Evolutionary conservation across 2,888 invertebrate species (phyloP).

Genomic region (Watsonalla cultraria): DNA sequence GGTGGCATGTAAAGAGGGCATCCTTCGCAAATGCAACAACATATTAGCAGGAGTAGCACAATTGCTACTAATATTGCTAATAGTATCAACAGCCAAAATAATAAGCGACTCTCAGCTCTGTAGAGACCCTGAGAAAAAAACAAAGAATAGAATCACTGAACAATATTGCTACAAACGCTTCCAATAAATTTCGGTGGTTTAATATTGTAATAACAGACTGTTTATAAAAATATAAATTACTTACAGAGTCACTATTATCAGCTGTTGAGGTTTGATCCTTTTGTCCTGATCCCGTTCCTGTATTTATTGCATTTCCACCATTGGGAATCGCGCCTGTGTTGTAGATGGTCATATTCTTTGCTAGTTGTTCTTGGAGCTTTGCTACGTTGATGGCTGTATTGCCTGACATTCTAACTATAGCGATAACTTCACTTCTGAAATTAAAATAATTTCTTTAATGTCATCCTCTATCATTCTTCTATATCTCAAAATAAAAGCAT

Average conservation of each 20-base stretch:
- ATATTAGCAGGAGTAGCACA: conserved; percentile 83
- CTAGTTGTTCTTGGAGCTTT: conserved; percentile 82
- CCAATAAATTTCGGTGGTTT: no score
- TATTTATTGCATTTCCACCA: conserved; percentile 27
- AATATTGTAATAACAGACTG: no score
- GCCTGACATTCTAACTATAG: conserved; percentile 83
- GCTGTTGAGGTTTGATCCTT: conserved; percentile 39
- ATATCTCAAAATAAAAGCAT: background rate
- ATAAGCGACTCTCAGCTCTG: conserved; percentile 83
- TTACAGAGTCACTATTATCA: conserved; percentile 55
- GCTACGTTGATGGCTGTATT: conserved; percentile 84
- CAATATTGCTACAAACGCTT: background rate
- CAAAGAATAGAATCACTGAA: conserved; percentile 6
- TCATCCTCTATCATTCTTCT: background rate
- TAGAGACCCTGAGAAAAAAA: conserved; percentile 81
- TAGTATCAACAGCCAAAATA: conserved; percentile 89
- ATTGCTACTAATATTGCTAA: conserved; percentile 86
- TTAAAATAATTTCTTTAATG: conserved; percentile 4
- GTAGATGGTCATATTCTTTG: conserved; percentile 67
- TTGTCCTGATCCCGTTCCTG: conserved; percentile 22
- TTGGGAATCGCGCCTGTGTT: conserved; percentile 37
- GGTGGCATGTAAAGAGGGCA: conserved; percentile 90
- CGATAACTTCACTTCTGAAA: conserved; percentile 84
- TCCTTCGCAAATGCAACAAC: conserved; percentile 91
- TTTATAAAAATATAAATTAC: no score